Percentiles rank a stretch among this genome's conserved stretches.
phyloP scores from a whole-genome alignment of 2,113 vertebrate species.

The Strigops habroptila region DNA sequence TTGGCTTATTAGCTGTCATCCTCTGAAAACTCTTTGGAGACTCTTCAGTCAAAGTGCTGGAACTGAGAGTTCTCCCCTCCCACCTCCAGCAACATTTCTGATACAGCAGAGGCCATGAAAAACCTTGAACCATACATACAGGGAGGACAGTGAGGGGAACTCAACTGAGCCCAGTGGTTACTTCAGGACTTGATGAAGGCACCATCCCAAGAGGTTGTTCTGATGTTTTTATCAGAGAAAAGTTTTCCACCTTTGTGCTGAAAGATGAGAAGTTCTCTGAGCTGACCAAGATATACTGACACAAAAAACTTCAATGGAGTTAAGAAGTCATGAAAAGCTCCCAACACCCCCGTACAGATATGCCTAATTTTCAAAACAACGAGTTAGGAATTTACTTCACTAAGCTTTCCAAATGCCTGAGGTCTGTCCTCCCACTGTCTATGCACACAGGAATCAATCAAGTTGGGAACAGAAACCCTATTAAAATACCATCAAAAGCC shows the following conservation, averaged over 20 bases:
- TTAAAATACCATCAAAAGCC: background rate
- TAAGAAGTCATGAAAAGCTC: background rate
- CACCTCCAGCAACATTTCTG: background rate
- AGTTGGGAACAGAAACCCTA: background rate
- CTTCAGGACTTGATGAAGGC: background rate
- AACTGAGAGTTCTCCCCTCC: background rate
- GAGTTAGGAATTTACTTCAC: background rate
- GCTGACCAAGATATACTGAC: background rate
- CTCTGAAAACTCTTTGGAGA: constrained; percentile 9
- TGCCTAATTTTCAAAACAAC: background rate
- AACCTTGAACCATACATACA: background rate
- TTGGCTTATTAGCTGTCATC: constrained; percentile 17
- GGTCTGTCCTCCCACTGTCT: background rate
- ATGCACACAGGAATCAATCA: background rate
- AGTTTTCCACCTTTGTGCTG: background rate
- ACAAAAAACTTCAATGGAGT: background rate
- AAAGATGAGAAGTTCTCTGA: background rate
- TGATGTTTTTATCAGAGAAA: background rate
- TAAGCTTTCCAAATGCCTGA: background rate
- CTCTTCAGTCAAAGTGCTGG: background rate
- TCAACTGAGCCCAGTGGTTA: fast-evolving
- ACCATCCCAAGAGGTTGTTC: background rate
- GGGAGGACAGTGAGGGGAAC: background rate
- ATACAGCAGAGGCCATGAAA: background rate
- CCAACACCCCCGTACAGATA: background rate